Evolutionary conservation across 1,140 invertebrate genomes (phyloP).

Genomic region (Limonius californicus): DNA sequence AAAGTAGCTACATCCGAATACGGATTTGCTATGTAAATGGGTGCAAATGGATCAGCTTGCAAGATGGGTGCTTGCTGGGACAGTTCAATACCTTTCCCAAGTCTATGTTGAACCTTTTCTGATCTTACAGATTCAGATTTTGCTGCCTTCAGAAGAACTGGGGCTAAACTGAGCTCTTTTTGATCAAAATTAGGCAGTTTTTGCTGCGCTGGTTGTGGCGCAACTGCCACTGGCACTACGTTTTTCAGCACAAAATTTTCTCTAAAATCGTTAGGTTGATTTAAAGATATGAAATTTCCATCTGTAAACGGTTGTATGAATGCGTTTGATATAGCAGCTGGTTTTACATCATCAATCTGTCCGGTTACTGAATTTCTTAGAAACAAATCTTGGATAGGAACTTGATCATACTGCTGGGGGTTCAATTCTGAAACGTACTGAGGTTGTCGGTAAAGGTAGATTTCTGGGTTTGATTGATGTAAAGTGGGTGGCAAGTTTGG

Average conservation of each 20-base stretch:
- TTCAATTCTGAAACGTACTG: neutral
- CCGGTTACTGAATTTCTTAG: constrained; percentile 17
- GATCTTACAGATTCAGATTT: neutral
- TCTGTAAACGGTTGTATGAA: neutral
- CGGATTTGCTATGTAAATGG: neutral
- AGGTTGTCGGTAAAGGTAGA: neutral
- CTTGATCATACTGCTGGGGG: neutral
- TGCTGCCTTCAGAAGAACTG: neutral
- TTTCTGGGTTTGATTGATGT: neutral
- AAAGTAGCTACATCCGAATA: neutral
- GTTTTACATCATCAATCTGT: constrained; percentile 9
- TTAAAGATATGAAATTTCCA: constrained; percentile 15
- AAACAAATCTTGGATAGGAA: constrained; percentile 3
- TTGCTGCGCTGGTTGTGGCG: too few species aligned
- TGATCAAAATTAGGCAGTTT: too few species aligned
- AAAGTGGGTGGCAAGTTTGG: constrained; percentile 21
- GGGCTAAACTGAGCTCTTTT: neutral
- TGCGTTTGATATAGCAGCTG: neutral
- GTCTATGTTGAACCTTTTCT: neutral
- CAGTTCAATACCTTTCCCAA: neutral
- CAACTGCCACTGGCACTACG: neutral
- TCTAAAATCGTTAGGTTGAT: constrained; percentile 16
- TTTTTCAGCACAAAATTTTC: neutral
- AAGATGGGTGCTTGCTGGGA: neutral
- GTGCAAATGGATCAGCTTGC: too few species aligned